Base-by-base conservation (phyloP, 2,113 vertebrate genomes). In the Nycticorax nycticorax region DNA sequence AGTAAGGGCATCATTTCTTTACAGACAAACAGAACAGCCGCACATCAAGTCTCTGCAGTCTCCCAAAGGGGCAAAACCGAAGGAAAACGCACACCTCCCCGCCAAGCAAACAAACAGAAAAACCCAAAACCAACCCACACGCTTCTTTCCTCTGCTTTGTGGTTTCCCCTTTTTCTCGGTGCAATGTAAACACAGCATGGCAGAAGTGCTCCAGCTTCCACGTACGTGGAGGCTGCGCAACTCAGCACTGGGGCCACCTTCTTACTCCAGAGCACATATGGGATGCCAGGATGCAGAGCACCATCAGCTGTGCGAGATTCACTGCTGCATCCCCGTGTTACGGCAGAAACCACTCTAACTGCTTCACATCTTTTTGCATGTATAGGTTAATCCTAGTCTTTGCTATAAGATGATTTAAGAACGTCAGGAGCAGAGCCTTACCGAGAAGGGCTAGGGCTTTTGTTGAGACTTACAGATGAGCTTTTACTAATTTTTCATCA, bases 161-260 rank as follows among this genome's bases (percentile, higher is more conserved):
- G 35, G 28, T 43, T 13, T 63, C 27, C 10, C 27, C 32, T 52
- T 45, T 62, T 45, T 62, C 74, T 45, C 4, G 2, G 73, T 52
- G 13, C n/a, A 39, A 15, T 10, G 50, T 12, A 50, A 52, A 28
- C 11, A 4, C 6, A 37, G 43, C 16, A 22, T 8, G 32, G 33
- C 50, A 43, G 45, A 50, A 39, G 17, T 1, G 19, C 62, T 41
- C 28, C 17, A 3, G 20, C 17, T 33, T 32, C 43, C 20, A 6
- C 18, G 11, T 23, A 18, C 1, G 1, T 4, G 26, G 32, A 63
- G 18, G 35, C 63, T 43, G 62, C 2, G 6, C 35, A 12, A 2
- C 10, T 50, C 43, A 19, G 64, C 9, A 3, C 24, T 30, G 75
- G 68, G 27, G 55, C 24, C 67, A 45, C 22, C 45, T 26, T 59